A percentile compares a stretch with the other conserved stretches of the same genome.
Evolutionary conservation across 2,797 vertebrate genomes (phyloP).

Genomic region (Melanotaenia trifasciata): DNA sequence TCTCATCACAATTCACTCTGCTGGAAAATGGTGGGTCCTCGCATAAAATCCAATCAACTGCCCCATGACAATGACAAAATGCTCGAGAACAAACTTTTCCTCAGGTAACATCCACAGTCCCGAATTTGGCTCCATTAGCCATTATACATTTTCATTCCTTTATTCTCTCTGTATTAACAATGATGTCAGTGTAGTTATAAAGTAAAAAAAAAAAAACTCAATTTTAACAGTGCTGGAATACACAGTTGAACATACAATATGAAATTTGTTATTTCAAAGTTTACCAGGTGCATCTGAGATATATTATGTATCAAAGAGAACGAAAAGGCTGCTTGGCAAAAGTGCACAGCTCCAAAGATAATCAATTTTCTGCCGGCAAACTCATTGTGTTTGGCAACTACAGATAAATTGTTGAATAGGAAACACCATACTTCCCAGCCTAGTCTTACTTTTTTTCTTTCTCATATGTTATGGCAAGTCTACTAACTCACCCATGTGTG

Average conservation of each 20-base stretch:
- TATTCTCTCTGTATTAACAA: background rate
- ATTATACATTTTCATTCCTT: background rate
- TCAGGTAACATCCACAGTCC: background rate
- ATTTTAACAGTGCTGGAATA: background rate
- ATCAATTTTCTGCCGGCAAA: slow-evolving; percentile 1
- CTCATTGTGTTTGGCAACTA: background rate
- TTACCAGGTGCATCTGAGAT: no score
- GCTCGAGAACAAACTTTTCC: background rate
- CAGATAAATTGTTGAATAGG: background rate
- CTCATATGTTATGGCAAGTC: background rate
- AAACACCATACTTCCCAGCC: background rate
- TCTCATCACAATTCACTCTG: slow-evolving; percentile 3
- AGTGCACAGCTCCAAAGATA: background rate
- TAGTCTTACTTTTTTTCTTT: background rate
- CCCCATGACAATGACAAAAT: background rate
- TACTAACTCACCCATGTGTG: slow-evolving; percentile 1
- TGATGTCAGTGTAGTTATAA: background rate
- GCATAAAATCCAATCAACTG: slow-evolving; percentile 11
- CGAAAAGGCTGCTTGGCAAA: no score
- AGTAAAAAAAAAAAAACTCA: accelerated
- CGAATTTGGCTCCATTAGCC: background rate
- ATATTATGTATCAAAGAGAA: background rate
- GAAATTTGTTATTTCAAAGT: background rate
- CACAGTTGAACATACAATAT: background rate
- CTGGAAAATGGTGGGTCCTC: background rate